A percentile compares a stretch with the other conserved stretches of the same genome.
These are phyloP conservation scores for Hylyphantes graminicola DNA, from an alignment of 1,140 invertebrate genomes.

Conservation along the genomic window DNA sequence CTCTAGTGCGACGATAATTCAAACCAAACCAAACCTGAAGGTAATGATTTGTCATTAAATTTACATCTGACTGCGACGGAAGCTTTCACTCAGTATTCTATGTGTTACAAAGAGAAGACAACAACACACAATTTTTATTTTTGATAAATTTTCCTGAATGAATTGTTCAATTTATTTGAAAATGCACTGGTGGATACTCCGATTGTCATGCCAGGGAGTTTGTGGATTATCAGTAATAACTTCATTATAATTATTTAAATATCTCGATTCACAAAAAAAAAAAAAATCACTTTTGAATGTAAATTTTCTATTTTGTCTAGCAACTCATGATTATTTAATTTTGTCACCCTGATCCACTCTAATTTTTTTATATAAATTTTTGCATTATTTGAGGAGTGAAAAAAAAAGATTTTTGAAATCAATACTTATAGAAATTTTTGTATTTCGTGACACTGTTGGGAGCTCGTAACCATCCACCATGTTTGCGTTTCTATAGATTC, in stretches of 20 bases:
- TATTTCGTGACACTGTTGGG: too few relatives aligned
- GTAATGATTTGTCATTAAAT: constrained; percentile 6
- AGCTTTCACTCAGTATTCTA: not conserved
- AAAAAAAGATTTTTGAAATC: too few relatives aligned
- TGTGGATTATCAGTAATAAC: not conserved
- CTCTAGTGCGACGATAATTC: too few relatives aligned
- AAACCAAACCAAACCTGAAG: too few relatives aligned
- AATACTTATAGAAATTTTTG: too few relatives aligned
- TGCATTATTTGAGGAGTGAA: too few relatives aligned
- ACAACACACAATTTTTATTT: not conserved
- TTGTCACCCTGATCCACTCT: too few relatives aligned
- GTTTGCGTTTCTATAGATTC: too few relatives aligned
- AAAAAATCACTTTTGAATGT: not conserved
- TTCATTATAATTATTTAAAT: not conserved
- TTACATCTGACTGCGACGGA: not conserved
- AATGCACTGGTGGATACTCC: not conserved
- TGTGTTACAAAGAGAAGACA: not conserved
- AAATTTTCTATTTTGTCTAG: too few relatives aligned
- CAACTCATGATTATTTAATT: too few relatives aligned
- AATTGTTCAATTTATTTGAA: not conserved
- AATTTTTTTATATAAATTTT: too few relatives aligned
- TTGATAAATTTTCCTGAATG: not conserved
- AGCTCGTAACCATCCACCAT: too few relatives aligned
- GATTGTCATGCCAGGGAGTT: not conserved
- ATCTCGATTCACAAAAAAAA: not conserved